A percentile compares a stretch with the other conserved stretches of the same genome.
These are phyloP conservation scores for Neoitamus cyanurus DNA, from an alignment of 2,888 invertebrate genomes.

Conservation along the genomic window DNA sequence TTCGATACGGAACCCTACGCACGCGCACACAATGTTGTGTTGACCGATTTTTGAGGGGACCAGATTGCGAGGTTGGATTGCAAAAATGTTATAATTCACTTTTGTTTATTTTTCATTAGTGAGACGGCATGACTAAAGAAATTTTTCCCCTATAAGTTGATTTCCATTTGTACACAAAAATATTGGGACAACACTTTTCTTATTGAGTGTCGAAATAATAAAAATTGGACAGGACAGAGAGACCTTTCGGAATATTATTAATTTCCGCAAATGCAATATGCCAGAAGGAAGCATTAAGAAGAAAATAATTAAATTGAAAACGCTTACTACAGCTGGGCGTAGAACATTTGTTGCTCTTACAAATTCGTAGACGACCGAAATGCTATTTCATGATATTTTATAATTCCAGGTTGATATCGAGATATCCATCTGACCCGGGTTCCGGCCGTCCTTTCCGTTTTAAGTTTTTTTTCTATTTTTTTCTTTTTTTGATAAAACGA, in stretches of 20 bases:
- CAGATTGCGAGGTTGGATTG: too few species aligned
- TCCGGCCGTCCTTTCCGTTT: neutral
- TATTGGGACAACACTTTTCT: neutral
- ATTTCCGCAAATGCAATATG: neutral
- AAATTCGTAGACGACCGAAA: conserved; percentile 48
- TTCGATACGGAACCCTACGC: too few species aligned
- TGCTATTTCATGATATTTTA: conserved; percentile 51
- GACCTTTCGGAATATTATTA: neutral
- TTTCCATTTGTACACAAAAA: too few species aligned
- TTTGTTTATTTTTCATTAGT: too few species aligned
- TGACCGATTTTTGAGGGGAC: too few species aligned
- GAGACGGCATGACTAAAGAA: too few species aligned
- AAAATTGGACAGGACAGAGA: neutral
- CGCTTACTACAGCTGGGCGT: neutral
- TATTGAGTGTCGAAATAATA: neutral
- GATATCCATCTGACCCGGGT: neutral
- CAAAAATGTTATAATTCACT: too few species aligned
- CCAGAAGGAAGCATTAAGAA: neutral
- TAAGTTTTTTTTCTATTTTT: neutral
- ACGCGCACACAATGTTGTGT: too few species aligned
- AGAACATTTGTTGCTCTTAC: conserved; percentile 34
- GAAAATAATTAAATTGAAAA: conserved; percentile 10
- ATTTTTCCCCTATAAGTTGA: too few species aligned
- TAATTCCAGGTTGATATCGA: conserved; percentile 22
- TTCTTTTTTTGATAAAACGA: conserved; percentile 33